Percentiles rank a stretch among this genome's conserved stretches.
Evolutionary conservation across 2,888 invertebrate species (phyloP).

Genomic region (Branchipolynoe longqiensis): DNA sequence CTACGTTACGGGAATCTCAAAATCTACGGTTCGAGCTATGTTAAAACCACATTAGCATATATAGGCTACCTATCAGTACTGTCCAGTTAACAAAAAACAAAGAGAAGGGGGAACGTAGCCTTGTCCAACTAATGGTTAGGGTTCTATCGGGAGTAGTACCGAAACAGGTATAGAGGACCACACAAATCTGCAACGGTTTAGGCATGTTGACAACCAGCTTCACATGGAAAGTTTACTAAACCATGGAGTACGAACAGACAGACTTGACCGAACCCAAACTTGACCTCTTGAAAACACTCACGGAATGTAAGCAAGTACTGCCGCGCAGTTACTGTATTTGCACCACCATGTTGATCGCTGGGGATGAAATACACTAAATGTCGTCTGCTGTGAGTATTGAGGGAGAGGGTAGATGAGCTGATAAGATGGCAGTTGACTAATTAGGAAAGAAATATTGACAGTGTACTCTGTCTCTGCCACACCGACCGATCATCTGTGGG

Average conservation of each 20-base stretch:
- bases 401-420: too few species aligned
- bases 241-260: slow-evolving; percentile 9
- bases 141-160: slow-evolving; percentile 12
- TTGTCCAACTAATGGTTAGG: too few species aligned
- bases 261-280: neutral
- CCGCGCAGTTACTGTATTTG: too few species aligned
- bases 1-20: slow-evolving; percentile 47
- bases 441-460: neutral
- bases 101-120: too few species aligned
- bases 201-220: slow-evolving; percentile 48
- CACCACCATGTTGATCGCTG: too few species aligned
- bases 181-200: neutral
- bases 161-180: slow-evolving; percentile 33
- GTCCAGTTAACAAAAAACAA: too few species aligned
- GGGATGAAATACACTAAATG: too few species aligned
- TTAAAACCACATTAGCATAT: too few species aligned
- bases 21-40: slow-evolving; percentile 27
- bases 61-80: too few species aligned
- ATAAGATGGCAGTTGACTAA: too few species aligned
- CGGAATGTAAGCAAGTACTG: slow-evolving; percentile 19
- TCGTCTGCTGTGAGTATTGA: too few species aligned
- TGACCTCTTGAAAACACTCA: slow-evolving; percentile 9
- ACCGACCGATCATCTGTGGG: too few species aligned
- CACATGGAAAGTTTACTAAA: slow-evolving; percentile 10
- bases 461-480: neutral